These are phyloP conservation scores for Cyrtonyx montezumae DNA, from an alignment of 2,113 vertebrate species.

Conservation along the genomic window DNA sequence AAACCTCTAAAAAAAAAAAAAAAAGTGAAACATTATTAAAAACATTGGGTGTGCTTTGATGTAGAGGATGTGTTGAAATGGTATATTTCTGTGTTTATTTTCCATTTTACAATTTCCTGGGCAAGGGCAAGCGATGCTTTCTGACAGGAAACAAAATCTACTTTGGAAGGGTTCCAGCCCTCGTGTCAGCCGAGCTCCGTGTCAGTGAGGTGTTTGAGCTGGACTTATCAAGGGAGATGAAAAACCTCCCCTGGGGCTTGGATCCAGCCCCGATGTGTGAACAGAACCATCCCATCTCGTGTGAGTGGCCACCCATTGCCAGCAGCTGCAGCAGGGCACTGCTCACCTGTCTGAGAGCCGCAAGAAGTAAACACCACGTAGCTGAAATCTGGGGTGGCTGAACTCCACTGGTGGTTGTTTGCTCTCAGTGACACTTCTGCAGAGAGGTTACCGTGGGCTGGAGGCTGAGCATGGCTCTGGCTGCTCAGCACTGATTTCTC, in stretches of 20 bases:
- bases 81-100: conserved; percentile 69
- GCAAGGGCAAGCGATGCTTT: conserved; percentile 43
- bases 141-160: conserved; percentile 47
- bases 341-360: conserved; percentile 24
- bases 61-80: conserved; percentile 63
- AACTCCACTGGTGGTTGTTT: conserved; percentile 24
- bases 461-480: not conserved
- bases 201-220: not conserved
- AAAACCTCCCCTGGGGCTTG: not conserved
- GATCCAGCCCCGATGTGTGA: not conserved
- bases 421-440: not conserved
- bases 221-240: not conserved
- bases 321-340: not conserved
- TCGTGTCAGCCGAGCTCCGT: conserved; percentile 30
- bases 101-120: conserved; percentile 63
- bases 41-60: conserved; percentile 57
- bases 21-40: conserved; percentile 55
- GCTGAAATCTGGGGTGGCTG: not conserved
- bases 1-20: conserved; percentile 17
- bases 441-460: not conserved
- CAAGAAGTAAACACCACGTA: conserved; percentile 12
- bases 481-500: not conserved
- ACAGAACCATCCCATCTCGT: not conserved
- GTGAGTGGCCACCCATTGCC: not conserved
- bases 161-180: conserved; percentile 44